Evolutionary conservation across 2,113 vertebrate genomes (phyloP).

Genomic region (Felis chaus): DNA sequence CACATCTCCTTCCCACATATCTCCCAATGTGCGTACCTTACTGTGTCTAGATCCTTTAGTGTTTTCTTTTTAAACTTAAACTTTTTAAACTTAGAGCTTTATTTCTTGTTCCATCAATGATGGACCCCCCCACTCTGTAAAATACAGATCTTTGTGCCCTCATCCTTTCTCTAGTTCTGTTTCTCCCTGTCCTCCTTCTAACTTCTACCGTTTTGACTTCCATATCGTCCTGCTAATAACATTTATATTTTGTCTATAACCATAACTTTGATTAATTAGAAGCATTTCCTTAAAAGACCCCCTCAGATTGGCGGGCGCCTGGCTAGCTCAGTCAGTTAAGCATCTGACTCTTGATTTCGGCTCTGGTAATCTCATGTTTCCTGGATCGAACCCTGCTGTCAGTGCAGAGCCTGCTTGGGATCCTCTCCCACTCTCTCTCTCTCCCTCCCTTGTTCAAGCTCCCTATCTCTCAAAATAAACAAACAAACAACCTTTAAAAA

Average conservation of each 20-base stretch:
- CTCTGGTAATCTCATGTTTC: too few relatives aligned
- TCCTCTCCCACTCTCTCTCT: too few relatives aligned
- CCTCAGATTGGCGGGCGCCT: not conserved
- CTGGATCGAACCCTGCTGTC: too few relatives aligned
- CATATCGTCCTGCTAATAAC: not conserved
- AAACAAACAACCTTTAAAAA: too few relatives aligned
- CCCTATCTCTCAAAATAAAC: too few relatives aligned
- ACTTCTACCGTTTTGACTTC: not conserved
- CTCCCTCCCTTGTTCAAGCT: too few relatives aligned
- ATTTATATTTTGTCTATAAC: not conserved
- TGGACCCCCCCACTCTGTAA: not conserved
- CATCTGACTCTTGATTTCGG: too few relatives aligned
- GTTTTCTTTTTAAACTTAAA: not conserved
- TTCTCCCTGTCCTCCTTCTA: not conserved
- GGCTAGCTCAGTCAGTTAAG: too few relatives aligned
- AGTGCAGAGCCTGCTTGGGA: too few relatives aligned
- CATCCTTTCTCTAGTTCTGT: not conserved
- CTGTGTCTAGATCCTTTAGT: not conserved
- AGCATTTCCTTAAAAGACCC: not conserved
- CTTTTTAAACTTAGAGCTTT: too few relatives aligned
- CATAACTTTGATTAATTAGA: too few relatives aligned
- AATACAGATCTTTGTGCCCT: not conserved
- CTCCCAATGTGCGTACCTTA: not conserved
- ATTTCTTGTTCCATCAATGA: not conserved
- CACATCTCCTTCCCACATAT: not conserved